Evolutionary conservation across 2,888 invertebrate species (phyloP).

Genomic region (Parascotia fuliginaria): DNA sequence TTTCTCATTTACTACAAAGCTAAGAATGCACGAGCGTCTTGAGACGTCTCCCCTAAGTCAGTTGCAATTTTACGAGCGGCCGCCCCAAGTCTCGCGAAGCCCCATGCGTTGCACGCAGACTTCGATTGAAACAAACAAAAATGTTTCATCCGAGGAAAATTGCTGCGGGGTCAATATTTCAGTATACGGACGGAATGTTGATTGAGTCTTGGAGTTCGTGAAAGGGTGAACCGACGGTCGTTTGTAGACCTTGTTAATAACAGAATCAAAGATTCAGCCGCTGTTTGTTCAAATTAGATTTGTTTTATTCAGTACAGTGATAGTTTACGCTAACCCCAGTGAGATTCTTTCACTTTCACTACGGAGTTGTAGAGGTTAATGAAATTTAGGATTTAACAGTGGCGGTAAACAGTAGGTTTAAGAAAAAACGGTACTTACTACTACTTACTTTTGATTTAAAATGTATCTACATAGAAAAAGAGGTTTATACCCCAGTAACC

Average conservation of each 20-base stretch:
- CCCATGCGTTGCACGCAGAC: conserved; percentile 60
- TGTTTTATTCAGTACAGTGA: too few species aligned
- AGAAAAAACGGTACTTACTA: too few species aligned
- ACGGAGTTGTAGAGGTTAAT: too few species aligned
- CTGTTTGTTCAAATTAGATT: neutral
- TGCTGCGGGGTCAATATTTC: conserved; percentile 28
- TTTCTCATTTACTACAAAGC: conserved; percentile 51
- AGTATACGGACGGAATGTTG: conserved; percentile 13
- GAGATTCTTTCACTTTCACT: too few species aligned
- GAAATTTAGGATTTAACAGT: too few species aligned
- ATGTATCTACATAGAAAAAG: too few species aligned
- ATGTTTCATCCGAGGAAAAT: conserved; percentile 36
- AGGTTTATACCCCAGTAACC: too few species aligned
- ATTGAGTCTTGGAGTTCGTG: conserved; percentile 10
- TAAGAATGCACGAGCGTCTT: conserved; percentile 83
- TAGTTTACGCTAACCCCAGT: too few species aligned
- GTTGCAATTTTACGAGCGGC: conserved; percentile 82
- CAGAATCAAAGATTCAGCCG: neutral
- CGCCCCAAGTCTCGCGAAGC: conserved; percentile 60
- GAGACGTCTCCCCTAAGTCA: conserved; percentile 78
- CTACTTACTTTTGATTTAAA: too few species aligned
- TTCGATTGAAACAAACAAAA: conserved; percentile 56
- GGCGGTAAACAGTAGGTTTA: too few species aligned
- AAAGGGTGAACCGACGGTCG: conserved; percentile 3
- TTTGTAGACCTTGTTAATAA: neutral